Base-by-base conservation (phyloP, 2,888 invertebrate genomes). In the Volucella zonaria region DNA sequence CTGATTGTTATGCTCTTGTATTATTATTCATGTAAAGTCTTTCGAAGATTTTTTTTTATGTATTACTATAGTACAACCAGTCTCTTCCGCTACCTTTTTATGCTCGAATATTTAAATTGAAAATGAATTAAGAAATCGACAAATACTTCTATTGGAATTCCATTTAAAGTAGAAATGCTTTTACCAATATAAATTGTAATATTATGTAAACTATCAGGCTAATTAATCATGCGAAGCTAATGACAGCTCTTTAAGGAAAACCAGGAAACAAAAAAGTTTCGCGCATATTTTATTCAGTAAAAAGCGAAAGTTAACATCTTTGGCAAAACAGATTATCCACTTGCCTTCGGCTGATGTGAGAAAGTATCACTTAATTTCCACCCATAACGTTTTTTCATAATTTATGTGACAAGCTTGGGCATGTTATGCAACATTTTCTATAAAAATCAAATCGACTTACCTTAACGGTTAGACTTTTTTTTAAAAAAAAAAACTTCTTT, bases 281-380 rank as follows among this genome's bases (percentile, higher is more conserved):
- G 14, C 18, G 31, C 38, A 64, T n/a, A 14, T 0, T 42, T n/a
- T 23, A 8, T 14, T n/a, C 18, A 4, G 10, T 3, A n/a, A 31
- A n/a, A 75, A 51, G 70, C 56, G 77, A 78, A 78, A 78, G 77
- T 42, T 40, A 23, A 61, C n/a, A 51, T 1, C 31, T 67, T 42
- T 11, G 49, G 43, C 2, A 43, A 54, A 43, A 31, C 49, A 31
- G 43, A 49, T 62, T 23, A 43, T 2, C 45, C 42, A 45, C 4
- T n/a, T n/a, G 38, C 51, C 56, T 31, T 9, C 11, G 40, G 52
- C 31, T 15, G 47, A 1, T 42, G 12, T 18, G 56, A 23, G 58
- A 75, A 81, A 81, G 76, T 54, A 43, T 59, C 14, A n/a, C 31
- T 12, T 58, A 3, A 49, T 40, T 42, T 8, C 12, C 54, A 45